A percentile compares a stretch with the other conserved stretches of the same genome.
These are phyloP conservation scores for Diuraphis noxia DNA, from an alignment of 1,140 invertebrate genomes.

Conservation along the genomic window DNA sequence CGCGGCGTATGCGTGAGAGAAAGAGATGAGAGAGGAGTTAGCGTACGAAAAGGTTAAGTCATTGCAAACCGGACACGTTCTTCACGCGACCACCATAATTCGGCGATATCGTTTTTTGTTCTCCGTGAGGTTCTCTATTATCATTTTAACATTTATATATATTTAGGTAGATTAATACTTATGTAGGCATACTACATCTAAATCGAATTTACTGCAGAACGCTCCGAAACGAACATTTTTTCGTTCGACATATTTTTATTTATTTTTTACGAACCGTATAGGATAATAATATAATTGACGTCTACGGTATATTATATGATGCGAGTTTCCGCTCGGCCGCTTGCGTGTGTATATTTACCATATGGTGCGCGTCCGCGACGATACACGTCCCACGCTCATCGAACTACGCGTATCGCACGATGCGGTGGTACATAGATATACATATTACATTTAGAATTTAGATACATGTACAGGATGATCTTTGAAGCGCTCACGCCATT, in stretches of 20 bases:
- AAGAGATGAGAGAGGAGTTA: not conserved
- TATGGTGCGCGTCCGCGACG: conserved; percentile 19
- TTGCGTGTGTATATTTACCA: not conserved
- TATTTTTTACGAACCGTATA: not conserved
- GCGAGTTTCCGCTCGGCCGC: conserved; percentile 21
- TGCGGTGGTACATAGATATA: not conserved
- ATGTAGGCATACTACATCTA: not conserved
- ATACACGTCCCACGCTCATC: conserved; percentile 35
- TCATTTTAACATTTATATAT: not conserved
- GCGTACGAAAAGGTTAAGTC: conserved; percentile 33
- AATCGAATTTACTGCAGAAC: not conserved
- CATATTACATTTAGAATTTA: not conserved
- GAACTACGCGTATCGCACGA: not conserved
- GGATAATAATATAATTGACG: not conserved
- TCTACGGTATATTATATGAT: not conserved
- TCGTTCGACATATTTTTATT: not conserved
- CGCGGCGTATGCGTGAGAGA: not conserved
- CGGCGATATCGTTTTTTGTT: not conserved
- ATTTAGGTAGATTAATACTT: not conserved
- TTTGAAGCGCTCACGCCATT: not conserved
- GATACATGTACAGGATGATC: not conserved
- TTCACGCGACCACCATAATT: not conserved
- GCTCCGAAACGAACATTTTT: not conserved
- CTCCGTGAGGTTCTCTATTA: not conserved
- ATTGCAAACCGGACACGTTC: not conserved